Percentiles rank a stretch among this genome's conserved stretches.
phyloP scores from a whole-genome alignment of 2,797 vertebrate species.

The Ptychobarbus kaznakovi region DNA sequence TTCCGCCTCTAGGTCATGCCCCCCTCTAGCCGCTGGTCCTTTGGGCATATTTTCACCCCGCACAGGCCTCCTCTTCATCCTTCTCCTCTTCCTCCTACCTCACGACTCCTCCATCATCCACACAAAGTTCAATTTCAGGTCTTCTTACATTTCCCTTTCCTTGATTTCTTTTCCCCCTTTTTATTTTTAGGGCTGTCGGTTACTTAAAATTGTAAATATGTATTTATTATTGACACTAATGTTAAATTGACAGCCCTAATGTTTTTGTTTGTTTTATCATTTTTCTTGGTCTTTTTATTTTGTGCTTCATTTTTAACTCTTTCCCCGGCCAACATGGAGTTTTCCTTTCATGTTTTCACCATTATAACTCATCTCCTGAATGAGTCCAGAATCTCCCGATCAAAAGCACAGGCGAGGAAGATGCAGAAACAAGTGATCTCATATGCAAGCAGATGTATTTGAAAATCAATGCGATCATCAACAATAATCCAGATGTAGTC shows the following conservation, averaged over 20 bases:
- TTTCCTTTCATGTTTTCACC: not conserved
- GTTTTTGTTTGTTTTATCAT: not conserved
- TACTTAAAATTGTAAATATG: not conserved
- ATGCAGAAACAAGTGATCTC: not conserved
- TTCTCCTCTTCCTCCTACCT: constrained; percentile 71
- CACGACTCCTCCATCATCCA: constrained; percentile 80
- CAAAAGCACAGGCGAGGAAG: not conserved
- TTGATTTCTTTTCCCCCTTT: constrained; percentile 61
- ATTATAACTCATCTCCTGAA: not conserved
- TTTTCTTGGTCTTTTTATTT: not conserved
- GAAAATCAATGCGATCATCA: not conserved
- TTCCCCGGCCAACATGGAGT: not conserved
- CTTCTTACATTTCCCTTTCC: constrained; percentile 72
- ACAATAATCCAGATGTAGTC: not conserved
- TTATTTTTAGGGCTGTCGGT: constrained; percentile 24
- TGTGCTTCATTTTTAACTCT: not conserved
- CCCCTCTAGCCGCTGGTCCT: constrained; percentile 81
- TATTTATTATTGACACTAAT: not conserved
- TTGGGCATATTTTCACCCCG: constrained; percentile 83
- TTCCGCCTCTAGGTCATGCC: constrained; percentile 75
- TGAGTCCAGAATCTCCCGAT: not conserved
- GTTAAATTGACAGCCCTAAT: not conserved
- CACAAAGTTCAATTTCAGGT: constrained; percentile 81
- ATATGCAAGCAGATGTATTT: too few species aligned
- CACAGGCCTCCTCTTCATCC: constrained; percentile 83